phyloP scores from a whole-genome alignment of 2,797 vertebrate species.

The Rhadinocentrus ornatus region DNA sequence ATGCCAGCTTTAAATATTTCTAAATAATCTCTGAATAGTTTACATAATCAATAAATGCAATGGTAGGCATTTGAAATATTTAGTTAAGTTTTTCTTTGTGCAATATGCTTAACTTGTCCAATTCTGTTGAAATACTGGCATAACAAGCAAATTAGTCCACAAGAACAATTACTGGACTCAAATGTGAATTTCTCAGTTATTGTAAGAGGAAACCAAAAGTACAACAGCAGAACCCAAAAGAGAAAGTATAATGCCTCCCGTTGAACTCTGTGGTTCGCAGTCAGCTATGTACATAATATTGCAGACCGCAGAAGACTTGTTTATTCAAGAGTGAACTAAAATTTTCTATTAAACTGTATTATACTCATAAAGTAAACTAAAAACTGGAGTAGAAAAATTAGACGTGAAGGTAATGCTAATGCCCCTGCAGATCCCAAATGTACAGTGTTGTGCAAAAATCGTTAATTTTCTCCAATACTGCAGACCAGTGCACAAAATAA shows the following conservation, averaged over 20 bases:
- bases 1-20: not conserved
- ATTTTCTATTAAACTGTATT: not conserved
- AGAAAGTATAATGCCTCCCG: not conserved
- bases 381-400: not conserved
- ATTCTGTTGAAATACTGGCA: not conserved
- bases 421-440: not conserved
- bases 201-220: not conserved
- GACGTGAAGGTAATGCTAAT: not conserved
- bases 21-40: not conserved
- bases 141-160: not conserved
- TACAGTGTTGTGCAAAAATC: not conserved
- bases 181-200: not conserved
- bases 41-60: not conserved
- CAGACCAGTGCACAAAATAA: not conserved
- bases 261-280: not conserved
- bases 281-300: not conserved
- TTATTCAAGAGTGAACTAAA: not conserved
- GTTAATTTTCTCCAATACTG: not conserved
- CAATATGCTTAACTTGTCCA: not conserved
- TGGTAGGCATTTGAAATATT: too few species aligned
- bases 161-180: not conserved
- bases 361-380: not conserved
- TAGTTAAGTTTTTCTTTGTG: too few species aligned
- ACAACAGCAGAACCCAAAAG: slow-evolving; percentile 5
- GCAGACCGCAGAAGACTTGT: not conserved